Evolutionary conservation across 2,797 vertebrate genomes (phyloP), one percentile per base, ranked within the genome.

Genomic region (Liparis tanakae): DNA sequence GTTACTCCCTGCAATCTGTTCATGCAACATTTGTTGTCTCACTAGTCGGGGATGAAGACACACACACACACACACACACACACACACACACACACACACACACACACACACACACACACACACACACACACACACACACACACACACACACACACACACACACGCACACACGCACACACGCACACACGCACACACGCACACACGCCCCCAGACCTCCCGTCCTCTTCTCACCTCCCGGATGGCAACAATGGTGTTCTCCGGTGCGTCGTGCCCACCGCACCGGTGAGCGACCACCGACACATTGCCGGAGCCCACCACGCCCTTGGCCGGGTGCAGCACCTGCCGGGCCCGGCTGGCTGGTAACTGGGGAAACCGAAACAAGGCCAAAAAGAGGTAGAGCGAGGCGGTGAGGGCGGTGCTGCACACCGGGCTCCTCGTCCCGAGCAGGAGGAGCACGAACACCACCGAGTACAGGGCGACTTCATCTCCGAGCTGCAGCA

Each of bases 181-280:
- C 36, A 37, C 36, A 37, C 36, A 37, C 36, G 9, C 37, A 37
- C 37, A 37, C 37, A 37, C 37, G 10, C 37, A 39, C 37, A 39
- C 9, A 30, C 2, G 39, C 39, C 39, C 13, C 15, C 14, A 18
- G 12, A 7, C 4, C 7, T 18, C 36, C 9, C 2, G 18, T 0
- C 4, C 0, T 9, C 8, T 46, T 58, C 93, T 92, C 83, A 98
- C 97, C 95, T 95, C 92, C 34, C 95, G 88, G 61, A 98, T 96
- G n/a, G 97, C 96, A 0, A 93, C 96, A 51, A 99, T 89, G 0
- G 98, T 99, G 93, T 99, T 99, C 91, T 99, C 98, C 3, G 98
- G 98, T 1, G 97, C 97, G 74, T 99, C 98, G 91, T 98, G 95
- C 1, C 94, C 94, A 0, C 96, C 97, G 15, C 96, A 97, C 44